Evolutionary conservation across 2,113 vertebrate species (phyloP), one percentile per base, ranked within the genome.

Genomic region (Chrysochloris asiatica): DNA sequence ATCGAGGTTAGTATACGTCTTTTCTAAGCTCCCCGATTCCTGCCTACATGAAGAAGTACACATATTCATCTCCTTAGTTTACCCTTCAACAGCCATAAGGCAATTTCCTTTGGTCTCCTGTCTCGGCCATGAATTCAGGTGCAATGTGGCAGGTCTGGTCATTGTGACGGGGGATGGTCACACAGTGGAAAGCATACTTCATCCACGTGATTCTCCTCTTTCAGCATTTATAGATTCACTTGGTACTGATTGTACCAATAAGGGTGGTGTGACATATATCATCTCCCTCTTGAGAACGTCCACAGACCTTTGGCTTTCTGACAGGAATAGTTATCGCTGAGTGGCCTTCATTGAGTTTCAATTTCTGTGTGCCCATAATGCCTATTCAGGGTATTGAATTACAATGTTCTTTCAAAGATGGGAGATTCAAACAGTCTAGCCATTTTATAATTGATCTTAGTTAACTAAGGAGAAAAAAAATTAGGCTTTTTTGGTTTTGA

Each of bases 1-100:
- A 99, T 99, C 54, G 99, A 99, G 99, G 99, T 99, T 82, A 77
- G 97, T 97, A 90, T 75, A 59, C 43, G 13, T 82, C 54, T 86
- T 52, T 43, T 48, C 89, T 63, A 22, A 88, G 26, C 16, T 28
- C 22, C 8, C 0, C 13, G 26, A 69, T 33, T 14, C 45, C 33
- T 59, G 28, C 2, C 9, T 82, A 0, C 45, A 36, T 79, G 79
- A 76, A 28, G 30, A 30, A 1, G 3, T 11, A 4, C 28, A 4
- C 41, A 21, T 30, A 0, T 36, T 63, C 11, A 13, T 63, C 71
- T 83, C 50, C 78, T 84, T 88, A 86, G 48, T 26, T 22, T 54
- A 56, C 17, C 77, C 36, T 28, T 52, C 38, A 43, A 47, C 78
- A 61, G 3, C 48, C 26, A 10, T n/a, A 17, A 48, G 86, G 75